Evolutionary conservation across 2,113 vertebrate species (phyloP).

Genomic region (Gnathonemus longibarbis): DNA sequence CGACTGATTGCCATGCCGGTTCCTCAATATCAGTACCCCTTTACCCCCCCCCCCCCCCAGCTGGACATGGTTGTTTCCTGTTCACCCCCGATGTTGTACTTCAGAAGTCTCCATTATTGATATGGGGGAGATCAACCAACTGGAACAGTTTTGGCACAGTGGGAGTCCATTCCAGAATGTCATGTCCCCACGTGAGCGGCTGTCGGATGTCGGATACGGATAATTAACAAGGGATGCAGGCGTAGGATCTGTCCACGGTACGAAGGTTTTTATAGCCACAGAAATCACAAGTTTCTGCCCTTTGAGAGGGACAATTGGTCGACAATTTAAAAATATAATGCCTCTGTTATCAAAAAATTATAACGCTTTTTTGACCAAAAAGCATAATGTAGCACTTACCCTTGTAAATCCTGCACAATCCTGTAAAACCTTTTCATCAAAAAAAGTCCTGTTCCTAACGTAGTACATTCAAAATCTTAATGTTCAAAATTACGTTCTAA

Average conservation of each 20-base stretch:
- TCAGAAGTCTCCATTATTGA: conserved; percentile 76
- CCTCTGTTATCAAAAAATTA: not conserved
- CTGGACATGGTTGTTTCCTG: conserved; percentile 90
- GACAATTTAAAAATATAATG: not conserved
- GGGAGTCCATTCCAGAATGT: conserved; percentile 26
- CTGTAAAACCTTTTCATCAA: not conserved
- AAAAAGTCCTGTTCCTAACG: not conserved
- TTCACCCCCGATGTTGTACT: conserved; percentile 79
- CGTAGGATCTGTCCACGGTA: not conserved
- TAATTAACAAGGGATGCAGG: not conserved
- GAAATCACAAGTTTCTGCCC: not conserved
- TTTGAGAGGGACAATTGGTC: not conserved
- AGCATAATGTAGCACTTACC: not conserved
- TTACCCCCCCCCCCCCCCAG: conserved; percentile 69
- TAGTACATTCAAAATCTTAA: not conserved
- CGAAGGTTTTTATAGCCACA: not conserved
- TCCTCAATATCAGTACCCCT: conserved; percentile 87
- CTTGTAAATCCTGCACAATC: not conserved
- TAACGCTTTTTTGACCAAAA: not conserved
- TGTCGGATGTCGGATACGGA: conserved; percentile 7
- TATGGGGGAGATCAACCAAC: conserved; percentile 58
- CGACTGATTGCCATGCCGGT: conserved; percentile 99
- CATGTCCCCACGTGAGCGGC: not conserved
- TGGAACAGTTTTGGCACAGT: conserved; percentile 27
- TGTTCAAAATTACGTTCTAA: not conserved